phyloP scores from a whole-genome alignment of 2,888 invertebrate genomes.

The Amaurobius ferox region DNA sequence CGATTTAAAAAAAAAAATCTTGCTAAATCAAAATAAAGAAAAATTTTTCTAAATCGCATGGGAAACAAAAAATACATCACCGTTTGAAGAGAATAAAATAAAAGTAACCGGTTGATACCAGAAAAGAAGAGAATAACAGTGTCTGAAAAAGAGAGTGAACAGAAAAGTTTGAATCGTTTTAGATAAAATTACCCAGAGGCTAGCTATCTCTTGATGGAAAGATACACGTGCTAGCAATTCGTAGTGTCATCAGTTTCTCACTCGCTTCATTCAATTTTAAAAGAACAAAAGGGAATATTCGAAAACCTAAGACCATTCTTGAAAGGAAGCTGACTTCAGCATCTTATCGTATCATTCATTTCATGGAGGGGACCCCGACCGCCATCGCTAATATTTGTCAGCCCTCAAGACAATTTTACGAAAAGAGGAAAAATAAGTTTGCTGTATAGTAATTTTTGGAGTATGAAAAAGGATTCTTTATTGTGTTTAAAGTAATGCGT shows the following conservation, averaged over 20 bases:
- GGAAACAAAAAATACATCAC: too few species aligned
- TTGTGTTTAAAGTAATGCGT: too few species aligned
- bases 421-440: neutral
- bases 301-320: neutral
- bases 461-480: too few species aligned
- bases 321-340: too few species aligned
- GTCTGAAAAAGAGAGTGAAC: neutral
- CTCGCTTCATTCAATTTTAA: neutral
- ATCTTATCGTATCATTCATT: neutral
- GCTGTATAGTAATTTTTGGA: too few species aligned
- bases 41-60: too few species aligned
- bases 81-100: too few species aligned
- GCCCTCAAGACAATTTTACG: neutral
- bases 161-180: neutral
- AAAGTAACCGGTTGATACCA: neutral
- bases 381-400: neutral
- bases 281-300: neutral
- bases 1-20: too few species aligned
- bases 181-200: neutral
- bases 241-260: slow-evolving; percentile 2
- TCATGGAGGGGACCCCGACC: neutral
- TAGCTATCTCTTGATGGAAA: neutral
- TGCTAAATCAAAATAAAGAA: too few species aligned
- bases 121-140: neutral
- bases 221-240: neutral